Evolutionary conservation across 2,113 vertebrate species (phyloP), one percentile per base, ranked within the genome.

Genomic region (Pteronura brasiliensis): DNA sequence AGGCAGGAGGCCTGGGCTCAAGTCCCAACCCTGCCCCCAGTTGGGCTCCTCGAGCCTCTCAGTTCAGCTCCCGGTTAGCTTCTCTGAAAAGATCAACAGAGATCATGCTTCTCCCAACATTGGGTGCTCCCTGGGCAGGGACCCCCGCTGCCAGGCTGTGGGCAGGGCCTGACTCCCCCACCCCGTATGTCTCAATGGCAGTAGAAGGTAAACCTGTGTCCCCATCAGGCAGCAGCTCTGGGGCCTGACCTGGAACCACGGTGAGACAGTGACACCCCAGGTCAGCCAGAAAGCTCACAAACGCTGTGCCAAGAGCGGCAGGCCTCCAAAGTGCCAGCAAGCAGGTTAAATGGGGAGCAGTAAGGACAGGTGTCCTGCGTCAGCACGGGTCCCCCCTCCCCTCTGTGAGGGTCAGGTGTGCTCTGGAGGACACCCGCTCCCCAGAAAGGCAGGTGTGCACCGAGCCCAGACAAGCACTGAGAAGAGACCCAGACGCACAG

Each of bases 41-140:
- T 42, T 2, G 29, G 44, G 29, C 44, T 77, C 44, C 44, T 34
- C 1, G 15, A 77, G 74, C 14, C 29, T 18, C 29, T 77, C 27
- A 9, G 10, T 31, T 77, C 27, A 34, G 44, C 27, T 77, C 44
- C 74, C 2, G 27, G 42, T 31, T 15, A 10, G 7, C 31, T 3
- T 49, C 29, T 20, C 44, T 44, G 2, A 77, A 18, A 2, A 15
- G 3, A 31, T 11, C 44, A 11, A 77, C 44, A 49, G 74, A 47
- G 15, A 17, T 20, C 29, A 0, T 0, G 1, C 44, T 1, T 4
- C 1, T 1, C 42, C 7, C 1, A 1, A 18, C 0, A 14, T 27
- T 2, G 1, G 42, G 7, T 6, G 44, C 74, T 47, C 27, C 6
- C 36, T 3, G 10, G 23, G 72, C 23, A 27, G 72, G 39, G 4